Evolutionary conservation across 1,140 invertebrate species (phyloP), one percentile per base, ranked within the genome.

Genomic region (Cherax quadricarinatus): DNA sequence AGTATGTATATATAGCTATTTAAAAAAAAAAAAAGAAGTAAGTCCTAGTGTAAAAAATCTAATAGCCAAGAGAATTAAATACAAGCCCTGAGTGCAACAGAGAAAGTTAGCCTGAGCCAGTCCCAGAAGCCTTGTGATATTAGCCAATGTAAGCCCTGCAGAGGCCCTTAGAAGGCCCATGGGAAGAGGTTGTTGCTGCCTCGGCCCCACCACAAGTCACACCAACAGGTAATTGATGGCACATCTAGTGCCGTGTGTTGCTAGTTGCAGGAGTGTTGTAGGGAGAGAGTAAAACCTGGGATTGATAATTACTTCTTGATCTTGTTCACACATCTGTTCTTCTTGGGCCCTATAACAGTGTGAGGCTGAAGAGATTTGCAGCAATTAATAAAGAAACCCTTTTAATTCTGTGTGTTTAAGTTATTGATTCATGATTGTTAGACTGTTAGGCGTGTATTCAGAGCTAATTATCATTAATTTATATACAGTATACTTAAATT

Each of bases 121-220:
- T 88, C 86, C 86, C 86, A 88, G 86, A 88, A 89, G 88, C 88
- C 88, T 83, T 82, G 80, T 75, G 88, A 89, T 89, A 89, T 89
- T 89, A 89, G 88, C 88, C 81, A 89, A 70, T 83, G 80, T 84
- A 89, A 89, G 78, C 51, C 86, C 66, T 80, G 75, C 86, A 60
- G 75, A 79, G 75, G 53, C n/a, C 78, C n/a, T n/a, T 88, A 88
- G 86, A 49, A 79, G 86, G 81, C 66, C 62, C 80, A 53, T 83
- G 48, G 80, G 88, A 89, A 66, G 66, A 89, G 88, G 62, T 49
- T 82, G 88, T 81, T 89, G 81, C 85, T 70, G 85, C 70, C 57
- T 89, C 66, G 66, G 62, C 88, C 66, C 66, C 62, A 70, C 88
- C 82, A 53, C 88, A 53, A 89, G 66, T 30, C 81, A 89, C 62